phyloP scores from a whole-genome alignment of 2,888 invertebrate genomes.

The Oligia fasciuncula region DNA sequence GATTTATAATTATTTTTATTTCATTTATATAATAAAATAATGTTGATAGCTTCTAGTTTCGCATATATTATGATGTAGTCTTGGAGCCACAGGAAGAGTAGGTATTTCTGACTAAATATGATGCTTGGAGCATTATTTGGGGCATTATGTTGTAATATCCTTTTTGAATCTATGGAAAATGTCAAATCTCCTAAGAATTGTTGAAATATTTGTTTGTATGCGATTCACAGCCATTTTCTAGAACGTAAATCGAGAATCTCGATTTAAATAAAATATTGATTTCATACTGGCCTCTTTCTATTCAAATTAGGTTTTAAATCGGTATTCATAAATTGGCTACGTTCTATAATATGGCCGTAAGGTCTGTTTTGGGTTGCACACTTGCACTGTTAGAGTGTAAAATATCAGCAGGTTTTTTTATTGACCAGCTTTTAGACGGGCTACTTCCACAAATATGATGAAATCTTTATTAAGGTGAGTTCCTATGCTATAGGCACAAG shows the following conservation, averaged over 20 bases:
- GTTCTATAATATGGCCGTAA: not conserved
- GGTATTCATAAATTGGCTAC: not conserved
- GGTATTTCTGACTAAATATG: not conserved
- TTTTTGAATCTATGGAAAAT: not conserved
- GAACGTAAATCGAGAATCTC: not conserved
- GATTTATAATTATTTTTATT: not conserved
- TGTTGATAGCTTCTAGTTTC: not conserved
- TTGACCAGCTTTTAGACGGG: not conserved
- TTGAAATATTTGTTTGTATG: not conserved
- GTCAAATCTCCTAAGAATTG: not conserved
- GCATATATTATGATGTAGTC: not conserved
- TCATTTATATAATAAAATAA: not conserved
- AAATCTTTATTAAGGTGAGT: not conserved
- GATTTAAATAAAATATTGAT: not conserved
- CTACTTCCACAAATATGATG: not conserved
- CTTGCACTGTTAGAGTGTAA: constrained; percentile 5
- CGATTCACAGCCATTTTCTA: not conserved
- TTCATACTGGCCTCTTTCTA: not conserved
- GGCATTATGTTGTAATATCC: not conserved
- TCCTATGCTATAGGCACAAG: not conserved
- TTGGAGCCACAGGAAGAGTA: not conserved
- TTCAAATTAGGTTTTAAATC: not conserved
- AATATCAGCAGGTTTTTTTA: not conserved
- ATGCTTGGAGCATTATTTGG: not conserved
- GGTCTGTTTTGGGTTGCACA: not conserved